phyloP scores from a whole-genome alignment of 2,797 vertebrate species.

The Taenioides sp. region DNA sequence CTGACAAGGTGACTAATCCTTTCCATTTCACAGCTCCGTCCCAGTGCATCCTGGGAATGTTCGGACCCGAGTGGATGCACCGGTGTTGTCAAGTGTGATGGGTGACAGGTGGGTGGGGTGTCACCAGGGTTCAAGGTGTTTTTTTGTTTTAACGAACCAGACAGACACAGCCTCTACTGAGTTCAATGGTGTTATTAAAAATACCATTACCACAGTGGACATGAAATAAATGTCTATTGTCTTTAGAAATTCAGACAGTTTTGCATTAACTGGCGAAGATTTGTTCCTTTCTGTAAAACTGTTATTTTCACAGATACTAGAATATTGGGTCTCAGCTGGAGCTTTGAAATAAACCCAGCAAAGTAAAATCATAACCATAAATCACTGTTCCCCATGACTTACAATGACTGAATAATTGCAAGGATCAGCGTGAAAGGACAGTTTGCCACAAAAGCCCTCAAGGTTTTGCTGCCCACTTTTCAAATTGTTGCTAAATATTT shows the following conservation, averaged over 20 bases:
- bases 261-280: slow-evolving; percentile 18
- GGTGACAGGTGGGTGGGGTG: slow-evolving; percentile 62
- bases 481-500: slow-evolving; percentile 10
- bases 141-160: slow-evolving; percentile 58
- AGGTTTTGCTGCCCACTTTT: background rate
- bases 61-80: slow-evolving; percentile 34
- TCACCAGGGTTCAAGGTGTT: slow-evolving; percentile 64
- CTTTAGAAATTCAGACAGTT: background rate
- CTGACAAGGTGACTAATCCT: slow-evolving; percentile 81
- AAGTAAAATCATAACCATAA: slow-evolving; percentile 64
- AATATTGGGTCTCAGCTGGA: slow-evolving; percentile 60
- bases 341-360: slow-evolving; percentile 42
- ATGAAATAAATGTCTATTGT: slow-evolving; percentile 9
- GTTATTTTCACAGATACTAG: slow-evolving; percentile 48
- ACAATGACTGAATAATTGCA: slow-evolving; percentile 35
- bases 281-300: slow-evolving; percentile 27
- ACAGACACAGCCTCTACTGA: slow-evolving; percentile 40
- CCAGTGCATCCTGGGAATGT: slow-evolving; percentile 58
- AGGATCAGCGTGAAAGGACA: slow-evolving; percentile 14
- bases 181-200: slow-evolving; percentile 53
- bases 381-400: slow-evolving; percentile 56
- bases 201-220: slow-evolving; percentile 47
- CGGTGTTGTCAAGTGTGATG: slow-evolving; percentile 42
- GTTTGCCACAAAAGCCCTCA: slow-evolving; percentile 1
- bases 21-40: slow-evolving; percentile 74